Conservation (phyloP, 2,888 invertebrate species). For the Meganola albula region DNA sequence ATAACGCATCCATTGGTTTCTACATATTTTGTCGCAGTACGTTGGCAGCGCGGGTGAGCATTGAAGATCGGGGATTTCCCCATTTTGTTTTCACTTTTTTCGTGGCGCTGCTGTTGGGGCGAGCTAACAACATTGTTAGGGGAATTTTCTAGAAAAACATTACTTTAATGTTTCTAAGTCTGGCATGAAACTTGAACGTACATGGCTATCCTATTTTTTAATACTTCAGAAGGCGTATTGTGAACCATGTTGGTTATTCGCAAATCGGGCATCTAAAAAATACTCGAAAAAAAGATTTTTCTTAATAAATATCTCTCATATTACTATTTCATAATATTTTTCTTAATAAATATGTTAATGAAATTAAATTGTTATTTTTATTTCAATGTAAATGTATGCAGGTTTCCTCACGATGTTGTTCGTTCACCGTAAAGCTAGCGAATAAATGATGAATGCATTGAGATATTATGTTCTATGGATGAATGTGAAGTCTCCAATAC, state of each 20-base stretch:
- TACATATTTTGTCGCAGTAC: too few relatives aligned
- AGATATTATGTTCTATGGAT: slow-evolving; percentile 1
- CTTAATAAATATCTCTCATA: not conserved
- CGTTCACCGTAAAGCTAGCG: slow-evolving; percentile 5
- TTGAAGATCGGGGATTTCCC: too few relatives aligned
- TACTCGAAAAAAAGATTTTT: not conserved
- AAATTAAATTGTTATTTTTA: slow-evolving; percentile 6
- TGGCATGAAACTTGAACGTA: slow-evolving; percentile 12
- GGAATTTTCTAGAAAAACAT: slow-evolving; percentile 7
- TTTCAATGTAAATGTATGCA: slow-evolving; percentile 8
- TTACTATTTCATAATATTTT: too few relatives aligned
- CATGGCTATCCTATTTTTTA: slow-evolving; percentile 8
- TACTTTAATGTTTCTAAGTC: slow-evolving; percentile 11
- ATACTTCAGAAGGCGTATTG: slow-evolving; percentile 17
- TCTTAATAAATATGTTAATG: not conserved
- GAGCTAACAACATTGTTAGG: too few relatives aligned
- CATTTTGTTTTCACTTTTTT: too few relatives aligned
- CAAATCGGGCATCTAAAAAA: slow-evolving; percentile 15
- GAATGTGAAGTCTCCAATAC: slow-evolving; percentile 5
- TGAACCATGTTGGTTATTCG: slow-evolving; percentile 18
- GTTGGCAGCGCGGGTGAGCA: too few relatives aligned
- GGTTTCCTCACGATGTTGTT: slow-evolving; percentile 5
- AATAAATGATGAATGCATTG: slow-evolving; percentile 3
- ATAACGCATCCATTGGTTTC: too few relatives aligned
- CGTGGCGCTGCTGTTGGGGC: too few relatives aligned